Conservation (phyloP, 1,140 invertebrate genomes). For the Drosophila nikananu region DNA sequence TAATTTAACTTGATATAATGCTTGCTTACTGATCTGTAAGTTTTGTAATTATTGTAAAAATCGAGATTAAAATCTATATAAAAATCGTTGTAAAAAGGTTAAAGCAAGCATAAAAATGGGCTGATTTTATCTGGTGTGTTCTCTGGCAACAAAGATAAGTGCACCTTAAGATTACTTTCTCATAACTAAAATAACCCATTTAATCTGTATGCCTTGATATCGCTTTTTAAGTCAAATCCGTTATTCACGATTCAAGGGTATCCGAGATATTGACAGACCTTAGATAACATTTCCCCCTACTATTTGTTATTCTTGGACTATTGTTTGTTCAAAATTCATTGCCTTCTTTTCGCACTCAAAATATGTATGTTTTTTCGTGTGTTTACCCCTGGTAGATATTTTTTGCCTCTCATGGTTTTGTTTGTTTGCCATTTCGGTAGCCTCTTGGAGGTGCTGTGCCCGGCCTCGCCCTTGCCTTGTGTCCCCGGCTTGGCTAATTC, state of each 20-base stretch:
- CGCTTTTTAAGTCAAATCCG: not conserved
- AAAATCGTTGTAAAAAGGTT: not conserved
- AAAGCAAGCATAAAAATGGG: not conserved
- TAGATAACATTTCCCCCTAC: constrained; percentile 44
- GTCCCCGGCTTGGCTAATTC: constrained; percentile 59
- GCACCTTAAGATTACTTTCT: not conserved
- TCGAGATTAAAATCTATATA: not conserved
- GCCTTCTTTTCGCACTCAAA: constrained; percentile 63
- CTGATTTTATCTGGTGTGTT: too few species aligned
- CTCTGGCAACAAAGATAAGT: not conserved
- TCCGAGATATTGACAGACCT: constrained; percentile 55
- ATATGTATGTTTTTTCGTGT: constrained; percentile 48
- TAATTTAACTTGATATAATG: not conserved
- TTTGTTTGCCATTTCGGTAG: constrained; percentile 72
- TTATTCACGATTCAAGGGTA: constrained; percentile 42
- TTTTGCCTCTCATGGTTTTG: constrained; percentile 24
- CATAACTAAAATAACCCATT: not conserved
- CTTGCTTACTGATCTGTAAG: not conserved
- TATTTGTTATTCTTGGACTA: constrained; percentile 59
- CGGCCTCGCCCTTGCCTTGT: constrained; percentile 56
- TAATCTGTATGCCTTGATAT: not conserved
- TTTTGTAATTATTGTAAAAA: not conserved
- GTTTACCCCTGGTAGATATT: constrained; percentile 34
- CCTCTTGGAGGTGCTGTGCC: constrained; percentile 27
- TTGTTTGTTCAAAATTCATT: constrained; percentile 49